A percentile compares a stretch with the other conserved stretches of the same genome.
Conservation (phyloP, 2,888 invertebrate genomes). For the Drosophila stalkeri region DNA sequence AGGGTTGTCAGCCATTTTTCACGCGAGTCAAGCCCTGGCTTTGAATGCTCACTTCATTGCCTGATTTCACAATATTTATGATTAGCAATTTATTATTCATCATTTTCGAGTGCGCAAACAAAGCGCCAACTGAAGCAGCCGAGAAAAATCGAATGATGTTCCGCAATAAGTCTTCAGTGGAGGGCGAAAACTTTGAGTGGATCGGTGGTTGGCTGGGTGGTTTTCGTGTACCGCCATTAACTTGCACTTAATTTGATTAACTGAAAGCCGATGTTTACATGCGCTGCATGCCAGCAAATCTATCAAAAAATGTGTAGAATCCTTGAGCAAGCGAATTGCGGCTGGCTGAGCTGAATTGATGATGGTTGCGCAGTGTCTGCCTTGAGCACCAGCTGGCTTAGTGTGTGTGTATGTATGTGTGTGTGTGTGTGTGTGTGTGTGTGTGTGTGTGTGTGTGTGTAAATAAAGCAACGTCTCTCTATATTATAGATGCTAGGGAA, state of each 20-base stretch:
- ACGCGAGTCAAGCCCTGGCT: conserved; percentile 32
- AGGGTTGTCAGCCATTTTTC: conserved; percentile 34
- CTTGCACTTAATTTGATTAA: conserved; percentile 83
- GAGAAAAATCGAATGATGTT: conserved; percentile 47
- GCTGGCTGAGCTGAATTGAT: conserved; percentile 26
- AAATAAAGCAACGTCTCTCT: conserved; percentile 38
- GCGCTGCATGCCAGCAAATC: conserved; percentile 68
- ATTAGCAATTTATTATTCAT: conserved; percentile 83
- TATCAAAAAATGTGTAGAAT: conserved; percentile 54
- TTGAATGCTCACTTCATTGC: conserved; percentile 57
- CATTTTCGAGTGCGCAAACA: conserved; percentile 74
- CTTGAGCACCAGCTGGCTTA: conserved; percentile 34
- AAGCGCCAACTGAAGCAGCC: conserved; percentile 31
- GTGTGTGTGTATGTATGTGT: too few species aligned
- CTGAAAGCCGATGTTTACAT: conserved; percentile 78
- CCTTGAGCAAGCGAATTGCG: not conserved
- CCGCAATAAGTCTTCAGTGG: conserved; percentile 57
- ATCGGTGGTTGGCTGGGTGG: conserved; percentile 5
- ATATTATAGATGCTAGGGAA: conserved; percentile 12
- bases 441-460: too few species aligned
- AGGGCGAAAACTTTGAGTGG: not conserved
- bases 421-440: too few species aligned
- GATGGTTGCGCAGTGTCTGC: conserved; percentile 46
- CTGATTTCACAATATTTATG: conserved; percentile 83
- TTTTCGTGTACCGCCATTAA: conserved; percentile 65